These are phyloP conservation scores for Idaea biselata DNA, from an alignment of 2,888 invertebrate genomes.

Conservation along the genomic window DNA sequence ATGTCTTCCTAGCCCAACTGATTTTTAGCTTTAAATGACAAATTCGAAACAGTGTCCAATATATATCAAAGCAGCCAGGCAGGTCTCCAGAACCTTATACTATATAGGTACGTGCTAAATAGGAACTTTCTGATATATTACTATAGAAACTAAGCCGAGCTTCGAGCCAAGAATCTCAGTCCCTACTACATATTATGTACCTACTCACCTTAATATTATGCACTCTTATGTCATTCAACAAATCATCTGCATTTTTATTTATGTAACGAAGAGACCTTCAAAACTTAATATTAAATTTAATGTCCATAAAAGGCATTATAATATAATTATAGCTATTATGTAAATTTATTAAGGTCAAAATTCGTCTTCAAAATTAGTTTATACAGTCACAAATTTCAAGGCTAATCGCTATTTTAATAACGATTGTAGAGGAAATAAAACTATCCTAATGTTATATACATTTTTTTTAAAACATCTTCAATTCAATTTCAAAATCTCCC, in stretches of 20 bases:
- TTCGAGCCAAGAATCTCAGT: too few species aligned
- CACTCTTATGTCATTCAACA: not conserved
- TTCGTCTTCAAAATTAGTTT: not conserved
- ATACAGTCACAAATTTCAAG: not conserved
- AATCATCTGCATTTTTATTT: not conserved
- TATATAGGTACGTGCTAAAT: too few species aligned
- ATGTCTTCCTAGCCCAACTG: too few species aligned
- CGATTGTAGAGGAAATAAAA: not conserved
- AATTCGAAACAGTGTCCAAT: too few species aligned
- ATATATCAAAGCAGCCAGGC: too few species aligned
- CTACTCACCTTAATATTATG: too few species aligned
- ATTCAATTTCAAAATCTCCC: not conserved
- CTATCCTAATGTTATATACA: not conserved
- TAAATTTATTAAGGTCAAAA: not conserved
- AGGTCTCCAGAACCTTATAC: too few species aligned
- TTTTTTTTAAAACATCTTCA: too few species aligned
- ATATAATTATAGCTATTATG: constrained; percentile 1
- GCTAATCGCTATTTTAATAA: not conserved
- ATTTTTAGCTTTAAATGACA: too few species aligned
- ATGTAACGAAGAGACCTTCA: not conserved
- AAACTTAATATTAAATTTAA: not conserved
- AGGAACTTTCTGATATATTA: too few species aligned
- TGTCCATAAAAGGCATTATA: not conserved
- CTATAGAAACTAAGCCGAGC: too few species aligned
- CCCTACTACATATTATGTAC: too few species aligned